Conservation (phyloP, 2,797 vertebrate genomes). For the Characodon lateralis region DNA sequence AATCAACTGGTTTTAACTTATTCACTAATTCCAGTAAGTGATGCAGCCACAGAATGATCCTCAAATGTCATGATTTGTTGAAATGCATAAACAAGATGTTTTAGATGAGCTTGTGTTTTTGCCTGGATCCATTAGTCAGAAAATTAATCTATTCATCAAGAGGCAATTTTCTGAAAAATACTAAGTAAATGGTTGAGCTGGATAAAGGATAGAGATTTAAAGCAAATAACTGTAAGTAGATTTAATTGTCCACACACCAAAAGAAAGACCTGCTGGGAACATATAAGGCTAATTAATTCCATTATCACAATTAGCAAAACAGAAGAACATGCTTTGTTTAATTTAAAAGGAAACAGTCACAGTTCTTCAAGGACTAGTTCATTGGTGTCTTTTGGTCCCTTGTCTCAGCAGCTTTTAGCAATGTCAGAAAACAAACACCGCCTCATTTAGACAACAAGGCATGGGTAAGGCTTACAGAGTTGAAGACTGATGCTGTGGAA, state of each 20-base stretch:
- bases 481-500: conserved; percentile 42
- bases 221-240: conserved; percentile 44
- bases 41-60: conserved; percentile 69
- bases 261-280: conserved; percentile 59
- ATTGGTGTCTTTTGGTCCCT: conserved; percentile 34
- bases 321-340: conserved; percentile 60
- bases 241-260: conserved; percentile 30
- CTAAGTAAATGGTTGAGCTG: conserved; percentile 63
- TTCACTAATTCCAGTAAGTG: conserved; percentile 48
- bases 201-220: conserved; percentile 49
- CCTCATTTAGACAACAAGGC: conserved; percentile 28
- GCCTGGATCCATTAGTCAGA: conserved; percentile 43
- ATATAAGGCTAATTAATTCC: conserved; percentile 68
- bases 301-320: conserved; percentile 62
- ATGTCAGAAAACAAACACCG: conserved; percentile 31
- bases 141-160: conserved; percentile 55
- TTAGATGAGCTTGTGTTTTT: conserved; percentile 31
- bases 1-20: conserved; percentile 42
- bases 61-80: conserved; percentile 66
- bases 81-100: conserved; percentile 11
- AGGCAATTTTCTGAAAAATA: conserved; percentile 38
- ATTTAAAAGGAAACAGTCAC: conserved; percentile 45
- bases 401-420: conserved; percentile 29
- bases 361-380: conserved; percentile 46
- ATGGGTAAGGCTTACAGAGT: conserved; percentile 46